These are phyloP conservation scores for Eremophila alpestris DNA, from an alignment of 2,797 vertebrate species.

Conservation along the genomic window DNA sequence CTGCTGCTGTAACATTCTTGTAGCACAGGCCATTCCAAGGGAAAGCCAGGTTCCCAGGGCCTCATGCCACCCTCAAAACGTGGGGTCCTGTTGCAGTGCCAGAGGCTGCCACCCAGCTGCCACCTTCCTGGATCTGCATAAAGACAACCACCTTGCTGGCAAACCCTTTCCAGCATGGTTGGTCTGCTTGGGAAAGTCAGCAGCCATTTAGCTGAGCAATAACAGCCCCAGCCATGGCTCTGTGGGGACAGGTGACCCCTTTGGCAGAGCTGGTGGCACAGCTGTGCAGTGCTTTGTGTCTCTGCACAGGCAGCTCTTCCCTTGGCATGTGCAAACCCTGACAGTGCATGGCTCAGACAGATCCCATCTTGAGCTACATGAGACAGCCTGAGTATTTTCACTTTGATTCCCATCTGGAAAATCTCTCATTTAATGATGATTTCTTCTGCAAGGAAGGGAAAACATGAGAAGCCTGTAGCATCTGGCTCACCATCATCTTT, in stretches of 20 bases:
- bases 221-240: background rate
- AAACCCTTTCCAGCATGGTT: background rate
- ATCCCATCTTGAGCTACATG: background rate
- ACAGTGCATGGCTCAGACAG: background rate
- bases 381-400: background rate
- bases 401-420: background rate
- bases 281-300: background rate
- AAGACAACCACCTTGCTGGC: background rate
- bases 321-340: accelerated
- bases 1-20: background rate
- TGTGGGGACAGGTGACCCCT: background rate
- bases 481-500: background rate
- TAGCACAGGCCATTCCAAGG: background rate
- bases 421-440: background rate
- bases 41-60: background rate
- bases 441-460: background rate
- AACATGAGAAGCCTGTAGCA: background rate
- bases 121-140: background rate
- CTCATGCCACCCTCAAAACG: background rate
- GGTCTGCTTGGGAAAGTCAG: background rate
- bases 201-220: background rate
- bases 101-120: background rate
- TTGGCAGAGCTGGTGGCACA: background rate
- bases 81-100: background rate
- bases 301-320: background rate